Conservation (phyloP, 2,888 invertebrate genomes). For the Frankliniella intonsa region DNA sequence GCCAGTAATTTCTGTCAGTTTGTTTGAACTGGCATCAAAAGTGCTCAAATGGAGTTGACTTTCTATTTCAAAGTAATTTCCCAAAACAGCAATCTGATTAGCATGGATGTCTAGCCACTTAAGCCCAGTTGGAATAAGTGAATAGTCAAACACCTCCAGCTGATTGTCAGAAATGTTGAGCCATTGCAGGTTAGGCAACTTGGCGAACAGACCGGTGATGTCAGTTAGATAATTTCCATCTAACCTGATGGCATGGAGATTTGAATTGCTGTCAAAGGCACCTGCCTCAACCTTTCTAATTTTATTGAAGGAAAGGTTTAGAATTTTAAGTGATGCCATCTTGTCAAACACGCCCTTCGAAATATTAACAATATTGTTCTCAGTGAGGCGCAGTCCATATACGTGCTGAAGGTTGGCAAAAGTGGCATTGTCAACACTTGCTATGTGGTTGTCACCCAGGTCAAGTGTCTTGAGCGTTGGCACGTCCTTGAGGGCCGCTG, state of each 20-base stretch:
- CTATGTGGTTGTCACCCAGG: slow-evolving; percentile 79
- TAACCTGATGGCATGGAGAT: slow-evolving; percentile 73
- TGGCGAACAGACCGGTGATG: slow-evolving; percentile 72
- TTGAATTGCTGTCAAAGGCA: slow-evolving; percentile 69
- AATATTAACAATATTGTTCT: slow-evolving; percentile 76
- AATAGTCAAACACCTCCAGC: slow-evolving; percentile 78
- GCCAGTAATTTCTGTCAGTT: slow-evolving; percentile 73
- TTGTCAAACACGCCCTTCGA: slow-evolving; percentile 74
- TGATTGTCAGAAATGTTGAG: slow-evolving; percentile 81
- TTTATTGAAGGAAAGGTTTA: slow-evolving; percentile 79
- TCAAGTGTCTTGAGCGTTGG: slow-evolving; percentile 74
- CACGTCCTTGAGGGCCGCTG: slow-evolving; percentile 67
- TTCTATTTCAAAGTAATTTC: slow-evolving; percentile 80
- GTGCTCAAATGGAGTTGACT: slow-evolving; percentile 71
- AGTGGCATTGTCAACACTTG: slow-evolving; percentile 70
- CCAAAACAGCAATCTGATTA: slow-evolving; percentile 75
- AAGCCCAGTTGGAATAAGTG: slow-evolving; percentile 75
- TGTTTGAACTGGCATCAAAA: slow-evolving; percentile 78
- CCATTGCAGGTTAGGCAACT: slow-evolving; percentile 76
- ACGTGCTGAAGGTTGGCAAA: slow-evolving; percentile 75
- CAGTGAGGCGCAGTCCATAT: slow-evolving; percentile 74
- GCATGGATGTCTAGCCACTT: slow-evolving; percentile 82
- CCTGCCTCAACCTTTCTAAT: slow-evolving; percentile 73
- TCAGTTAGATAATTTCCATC: slow-evolving; percentile 77
- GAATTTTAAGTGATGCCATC: slow-evolving; percentile 71